Evolutionary conservation across 2,113 vertebrate species (phyloP).

Genomic region (Mormyrus lacerda): DNA sequence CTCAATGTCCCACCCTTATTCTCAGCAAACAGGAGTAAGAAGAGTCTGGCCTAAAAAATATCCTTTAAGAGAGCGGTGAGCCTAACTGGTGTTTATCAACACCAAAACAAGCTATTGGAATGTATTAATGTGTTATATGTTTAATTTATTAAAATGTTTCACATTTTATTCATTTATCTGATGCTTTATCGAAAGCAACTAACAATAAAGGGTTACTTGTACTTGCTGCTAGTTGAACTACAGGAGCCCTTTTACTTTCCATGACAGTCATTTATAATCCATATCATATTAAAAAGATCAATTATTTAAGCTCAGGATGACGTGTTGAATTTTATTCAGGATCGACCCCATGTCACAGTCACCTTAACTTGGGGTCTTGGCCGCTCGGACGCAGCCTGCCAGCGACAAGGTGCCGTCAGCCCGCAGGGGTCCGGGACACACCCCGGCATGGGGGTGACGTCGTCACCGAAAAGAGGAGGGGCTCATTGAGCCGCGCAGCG

Average conservation of each 20-base stretch:
- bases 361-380: not conserved
- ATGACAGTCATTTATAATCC: not conserved
- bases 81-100: not conserved
- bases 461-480: not conserved
- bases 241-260: not conserved
- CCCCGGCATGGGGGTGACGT: not conserved
- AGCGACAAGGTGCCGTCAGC: not conserved
- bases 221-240: not conserved
- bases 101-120: not conserved
- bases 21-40: not conserved
- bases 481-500: not conserved
- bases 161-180: not conserved
- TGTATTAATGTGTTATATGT: not conserved
- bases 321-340: not conserved
- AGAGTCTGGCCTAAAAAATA: not conserved
- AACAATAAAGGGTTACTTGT: not conserved
- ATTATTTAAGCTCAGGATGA: not conserved
- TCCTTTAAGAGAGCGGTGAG: not conserved
- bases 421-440: not conserved
- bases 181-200: not conserved
- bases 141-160: not conserved
- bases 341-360: not conserved
- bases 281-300: not conserved
- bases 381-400: not conserved
- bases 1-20: not conserved